Percentiles rank a stretch among this genome's conserved stretches.
Evolutionary conservation across 2,113 vertebrate genomes (phyloP).

Genomic region (Rhegmatorhina hoffmannsi): DNA sequence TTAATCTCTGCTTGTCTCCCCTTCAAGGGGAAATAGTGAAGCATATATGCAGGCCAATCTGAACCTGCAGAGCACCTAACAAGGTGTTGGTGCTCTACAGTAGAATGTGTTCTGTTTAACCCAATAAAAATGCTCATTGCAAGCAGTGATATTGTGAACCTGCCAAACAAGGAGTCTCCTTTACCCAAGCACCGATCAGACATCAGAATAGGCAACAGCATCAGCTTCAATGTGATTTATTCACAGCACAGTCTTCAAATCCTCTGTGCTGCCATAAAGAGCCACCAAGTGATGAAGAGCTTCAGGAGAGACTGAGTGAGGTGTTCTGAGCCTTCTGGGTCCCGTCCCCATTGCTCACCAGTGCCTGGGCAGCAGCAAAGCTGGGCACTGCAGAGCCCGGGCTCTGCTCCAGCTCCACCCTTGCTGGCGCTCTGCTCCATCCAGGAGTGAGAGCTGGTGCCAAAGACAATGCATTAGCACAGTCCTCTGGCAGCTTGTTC

Average conservation of each 20-base stretch:
- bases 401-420: neutral
- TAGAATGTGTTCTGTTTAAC: neutral
- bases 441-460: neutral
- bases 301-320: neutral
- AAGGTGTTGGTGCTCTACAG: neutral
- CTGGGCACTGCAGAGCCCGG: neutral
- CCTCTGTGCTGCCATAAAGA: neutral
- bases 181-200: neutral
- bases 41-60: neutral
- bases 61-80: neutral
- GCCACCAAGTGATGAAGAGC: neutral
- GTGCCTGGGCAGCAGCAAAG: neutral
- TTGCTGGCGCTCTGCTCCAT: neutral
- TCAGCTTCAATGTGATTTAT: fast-evolving
- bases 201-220: neutral
- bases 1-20: neutral
- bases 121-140: neutral
- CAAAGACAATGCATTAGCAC: fast-evolving
- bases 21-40: neutral
- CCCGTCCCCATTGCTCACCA: neutral
- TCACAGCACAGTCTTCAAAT: neutral
- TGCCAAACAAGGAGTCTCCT: neutral
- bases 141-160: neutral
- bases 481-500: neutral
- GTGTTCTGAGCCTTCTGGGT: fast-evolving